phyloP scores from a whole-genome alignment of 2,888 invertebrate species.

The Drosophila cognata region DNA sequence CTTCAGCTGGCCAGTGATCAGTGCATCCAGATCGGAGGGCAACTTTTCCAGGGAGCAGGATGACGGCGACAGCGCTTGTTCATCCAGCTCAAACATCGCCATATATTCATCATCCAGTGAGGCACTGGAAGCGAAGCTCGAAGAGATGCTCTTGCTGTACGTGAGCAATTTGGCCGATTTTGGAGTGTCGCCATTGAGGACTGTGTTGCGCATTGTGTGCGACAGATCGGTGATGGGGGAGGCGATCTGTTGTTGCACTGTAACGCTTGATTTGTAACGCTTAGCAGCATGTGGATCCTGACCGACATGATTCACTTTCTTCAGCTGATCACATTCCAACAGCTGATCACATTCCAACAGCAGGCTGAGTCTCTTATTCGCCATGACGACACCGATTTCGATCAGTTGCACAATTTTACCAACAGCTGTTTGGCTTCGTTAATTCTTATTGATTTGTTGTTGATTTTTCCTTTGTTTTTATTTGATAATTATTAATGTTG shows the following conservation, averaged over 20 bases:
- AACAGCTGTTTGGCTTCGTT: conserved; percentile 2
- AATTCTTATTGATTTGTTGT: conserved; percentile 6
- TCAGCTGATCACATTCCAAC: conserved; percentile 6
- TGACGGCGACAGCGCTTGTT: conserved; percentile 4
- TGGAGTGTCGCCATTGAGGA: conserved; percentile 51
- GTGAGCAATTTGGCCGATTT: conserved; percentile 77
- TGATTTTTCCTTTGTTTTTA: not conserved
- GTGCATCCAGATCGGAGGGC: conserved; percentile 87
- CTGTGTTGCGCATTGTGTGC: conserved; percentile 48
- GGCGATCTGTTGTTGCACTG: conserved; percentile 35
- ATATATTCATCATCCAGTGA: conserved; percentile 88
- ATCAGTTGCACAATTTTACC: conserved; percentile 4
- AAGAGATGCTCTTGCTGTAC: conserved; percentile 86
- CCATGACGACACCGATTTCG: conserved; percentile 22
- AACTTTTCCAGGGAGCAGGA: conserved; percentile 60
- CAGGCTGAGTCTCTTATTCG: conserved; percentile 43
- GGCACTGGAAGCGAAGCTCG: conserved; percentile 85
- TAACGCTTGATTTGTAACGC: conserved; percentile 32
- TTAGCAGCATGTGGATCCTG: conserved; percentile 41
- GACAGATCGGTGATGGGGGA: conserved; percentile 69
- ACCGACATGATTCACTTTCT: not conserved
- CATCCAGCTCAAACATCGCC: conserved; percentile 87
- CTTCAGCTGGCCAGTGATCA: conserved; percentile 87
- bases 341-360: conserved; percentile 32
- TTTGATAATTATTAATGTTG: not conserved